phyloP scores from a whole-genome alignment of 1,140 invertebrate genomes.

The Neocloeon triangulifer region DNA sequence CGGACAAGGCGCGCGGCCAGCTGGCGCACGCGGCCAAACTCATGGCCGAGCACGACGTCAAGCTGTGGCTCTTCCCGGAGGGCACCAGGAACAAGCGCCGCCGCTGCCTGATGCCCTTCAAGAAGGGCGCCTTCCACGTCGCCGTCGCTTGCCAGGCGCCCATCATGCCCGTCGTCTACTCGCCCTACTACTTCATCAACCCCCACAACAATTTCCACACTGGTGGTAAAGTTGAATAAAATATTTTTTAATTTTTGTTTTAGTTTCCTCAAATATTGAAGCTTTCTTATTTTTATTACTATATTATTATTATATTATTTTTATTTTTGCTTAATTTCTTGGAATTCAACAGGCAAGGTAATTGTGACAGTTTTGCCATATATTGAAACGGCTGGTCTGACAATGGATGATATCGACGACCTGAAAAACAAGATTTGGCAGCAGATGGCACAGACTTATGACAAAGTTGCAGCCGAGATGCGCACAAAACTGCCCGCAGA shows the following conservation, averaged over 20 bases:
- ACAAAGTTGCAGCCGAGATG: too few species aligned
- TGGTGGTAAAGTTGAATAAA: constrained; percentile 50
- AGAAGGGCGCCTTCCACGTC: constrained; percentile 87
- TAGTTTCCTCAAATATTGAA: too few species aligned
- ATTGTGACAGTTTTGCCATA: constrained; percentile 54
- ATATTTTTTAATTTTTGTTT: too few species aligned
- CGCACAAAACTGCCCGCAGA: too few species aligned
- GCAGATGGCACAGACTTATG: constrained; percentile 40
- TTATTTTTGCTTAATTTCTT: too few species aligned
- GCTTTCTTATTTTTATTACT: too few species aligned
- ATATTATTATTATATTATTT: too few species aligned
- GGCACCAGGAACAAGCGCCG: constrained; percentile 41
- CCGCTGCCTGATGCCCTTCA: constrained; percentile 48
- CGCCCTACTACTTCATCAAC: constrained; percentile 65
- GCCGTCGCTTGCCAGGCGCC: constrained; percentile 61
- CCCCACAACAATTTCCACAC: constrained; percentile 45
- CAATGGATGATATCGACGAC: constrained; percentile 38
- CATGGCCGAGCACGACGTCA: constrained; percentile 13
- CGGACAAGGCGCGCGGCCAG: constrained; percentile 56
- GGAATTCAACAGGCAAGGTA: constrained; percentile 55
- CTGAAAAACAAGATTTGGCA: constrained; percentile 38
- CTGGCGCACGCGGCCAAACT: too few species aligned
- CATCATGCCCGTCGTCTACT: constrained; percentile 74
- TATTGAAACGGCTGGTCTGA: constrained; percentile 50
- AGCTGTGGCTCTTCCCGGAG: constrained; percentile 42